Conservation (phyloP, 2,888 invertebrate genomes). For the Aspidiotus destructor region DNA sequence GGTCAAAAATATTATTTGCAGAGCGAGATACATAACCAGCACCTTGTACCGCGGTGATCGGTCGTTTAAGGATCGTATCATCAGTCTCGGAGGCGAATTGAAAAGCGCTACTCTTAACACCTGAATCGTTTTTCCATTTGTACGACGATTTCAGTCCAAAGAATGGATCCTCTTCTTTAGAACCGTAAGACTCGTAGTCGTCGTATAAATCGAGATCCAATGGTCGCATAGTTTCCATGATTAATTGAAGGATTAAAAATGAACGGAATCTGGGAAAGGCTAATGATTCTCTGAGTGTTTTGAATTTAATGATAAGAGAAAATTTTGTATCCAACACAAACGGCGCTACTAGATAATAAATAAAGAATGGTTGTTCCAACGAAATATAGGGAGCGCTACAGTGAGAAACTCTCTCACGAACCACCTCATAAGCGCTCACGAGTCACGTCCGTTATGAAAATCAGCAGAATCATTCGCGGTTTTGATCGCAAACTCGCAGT, state of each 20-base stretch:
- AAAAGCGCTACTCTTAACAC: slow-evolving; percentile 12
- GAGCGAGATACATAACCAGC: slow-evolving; percentile 84
- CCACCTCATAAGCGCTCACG: too few species aligned
- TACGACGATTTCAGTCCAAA: slow-evolving; percentile 19
- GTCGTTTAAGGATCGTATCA: slow-evolving; percentile 47
- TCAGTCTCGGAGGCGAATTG: slow-evolving; percentile 32
- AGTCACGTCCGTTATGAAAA: too few species aligned
- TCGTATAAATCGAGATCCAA: slow-evolving; percentile 17
- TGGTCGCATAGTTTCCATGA: slow-evolving; percentile 17
- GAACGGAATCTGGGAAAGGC: too few species aligned
- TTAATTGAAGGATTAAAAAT: not conserved
- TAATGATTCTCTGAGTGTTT: too few species aligned
- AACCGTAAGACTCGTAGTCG: slow-evolving; percentile 19
- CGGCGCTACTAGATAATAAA: too few species aligned
- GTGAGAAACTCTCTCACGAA: too few species aligned
- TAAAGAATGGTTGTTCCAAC: too few species aligned
- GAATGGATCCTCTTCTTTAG: slow-evolving; percentile 5
- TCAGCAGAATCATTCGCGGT: too few species aligned
- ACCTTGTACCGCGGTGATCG: slow-evolving; percentile 93
- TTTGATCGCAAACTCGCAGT: too few species aligned
- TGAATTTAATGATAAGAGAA: too few species aligned
- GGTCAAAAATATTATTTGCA: slow-evolving; percentile 52
- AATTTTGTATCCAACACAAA: too few species aligned
- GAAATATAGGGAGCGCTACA: too few species aligned
- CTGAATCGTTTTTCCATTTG: slow-evolving; percentile 21